Conservation (phyloP, 1,140 invertebrate species). For the Tetragonula clypearis region DNA sequence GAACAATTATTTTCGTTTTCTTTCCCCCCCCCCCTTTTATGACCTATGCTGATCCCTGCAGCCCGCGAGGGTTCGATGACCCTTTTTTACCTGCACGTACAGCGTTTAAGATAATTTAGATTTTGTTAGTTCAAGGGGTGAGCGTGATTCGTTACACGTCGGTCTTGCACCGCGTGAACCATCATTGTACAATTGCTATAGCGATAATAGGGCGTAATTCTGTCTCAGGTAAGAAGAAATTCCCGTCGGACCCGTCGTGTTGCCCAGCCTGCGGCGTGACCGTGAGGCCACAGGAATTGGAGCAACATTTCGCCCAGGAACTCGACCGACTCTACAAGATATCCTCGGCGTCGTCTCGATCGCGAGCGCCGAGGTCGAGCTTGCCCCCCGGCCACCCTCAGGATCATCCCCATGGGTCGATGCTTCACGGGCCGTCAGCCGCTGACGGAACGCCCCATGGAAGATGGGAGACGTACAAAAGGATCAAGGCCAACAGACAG, state of each 20-base stretch:
- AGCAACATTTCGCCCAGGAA: slow-evolving; percentile 89
- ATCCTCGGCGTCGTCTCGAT: slow-evolving; percentile 78
- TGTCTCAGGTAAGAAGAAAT: slow-evolving; percentile 81
- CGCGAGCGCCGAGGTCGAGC: slow-evolving; percentile 79
- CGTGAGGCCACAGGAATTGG: slow-evolving; percentile 87
- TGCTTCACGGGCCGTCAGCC: slow-evolving; percentile 81
- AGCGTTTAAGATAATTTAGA: too few relatives aligned
- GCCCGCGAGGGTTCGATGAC: too few relatives aligned
- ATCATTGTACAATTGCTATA: neutral
- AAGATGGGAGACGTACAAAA: slow-evolving; percentile 92
- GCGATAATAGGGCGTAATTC: neutral
- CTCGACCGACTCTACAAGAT: slow-evolving; percentile 88
- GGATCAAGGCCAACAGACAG: slow-evolving; percentile 91
- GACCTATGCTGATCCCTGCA: too few relatives aligned
- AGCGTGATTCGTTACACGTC: too few relatives aligned
- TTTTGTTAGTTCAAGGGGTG: too few relatives aligned
- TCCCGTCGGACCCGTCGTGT: slow-evolving; percentile 84
- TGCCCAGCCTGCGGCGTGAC: slow-evolving; percentile 92
- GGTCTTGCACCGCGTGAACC: too few relatives aligned
- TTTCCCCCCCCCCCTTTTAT: too few relatives aligned
- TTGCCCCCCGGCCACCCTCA: slow-evolving; percentile 79
- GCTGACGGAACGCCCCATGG: slow-evolving; percentile 86
- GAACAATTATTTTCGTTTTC: too few relatives aligned
- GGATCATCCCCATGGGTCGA: slow-evolving; percentile 80
- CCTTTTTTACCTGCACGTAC: too few relatives aligned